These are phyloP conservation scores for Heteropelma amictum DNA, from an alignment of 2,888 invertebrate species.

Conservation along the genomic window DNA sequence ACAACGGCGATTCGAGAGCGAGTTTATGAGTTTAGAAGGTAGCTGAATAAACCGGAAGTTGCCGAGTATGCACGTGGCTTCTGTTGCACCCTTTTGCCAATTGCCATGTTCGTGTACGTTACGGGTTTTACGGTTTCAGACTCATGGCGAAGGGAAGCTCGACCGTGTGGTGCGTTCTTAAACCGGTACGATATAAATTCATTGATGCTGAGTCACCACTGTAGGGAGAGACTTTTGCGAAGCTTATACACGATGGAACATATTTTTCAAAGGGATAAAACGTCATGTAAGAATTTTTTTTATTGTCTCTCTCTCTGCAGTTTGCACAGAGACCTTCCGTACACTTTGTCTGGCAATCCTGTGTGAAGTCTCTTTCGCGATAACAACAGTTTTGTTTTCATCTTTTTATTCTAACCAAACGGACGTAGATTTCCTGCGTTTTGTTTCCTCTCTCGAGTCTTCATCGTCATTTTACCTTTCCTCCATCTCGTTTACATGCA, in stretches of 20 bases:
- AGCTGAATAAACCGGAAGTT: constrained; percentile 38
- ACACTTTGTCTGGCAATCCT: not conserved
- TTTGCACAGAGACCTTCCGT: not conserved
- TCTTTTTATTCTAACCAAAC: constrained; percentile 23
- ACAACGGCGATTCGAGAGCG: constrained; percentile 31
- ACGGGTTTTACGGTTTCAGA: constrained; percentile 15
- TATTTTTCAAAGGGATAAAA: constrained; percentile 4
- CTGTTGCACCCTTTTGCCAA: not conserved
- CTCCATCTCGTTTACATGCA: constrained; percentile 37
- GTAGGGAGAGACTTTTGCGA: constrained; percentile 5
- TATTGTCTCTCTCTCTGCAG: constrained; percentile 26
- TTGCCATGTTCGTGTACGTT: not conserved
- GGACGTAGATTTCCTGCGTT: constrained; percentile 28
- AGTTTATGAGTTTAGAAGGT: constrained; percentile 43
- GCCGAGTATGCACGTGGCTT: constrained; percentile 41
- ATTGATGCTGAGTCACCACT: constrained; percentile 14
- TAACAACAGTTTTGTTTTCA: constrained; percentile 18
- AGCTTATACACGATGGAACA: constrained; percentile 6
- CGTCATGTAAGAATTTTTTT: not conserved
- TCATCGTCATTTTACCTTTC: constrained; percentile 14
- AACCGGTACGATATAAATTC: constrained; percentile 33
- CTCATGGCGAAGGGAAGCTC: constrained; percentile 16
- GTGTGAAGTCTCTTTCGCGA: not conserved
- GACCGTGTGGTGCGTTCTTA: constrained; percentile 28
- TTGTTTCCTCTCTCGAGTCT: constrained; percentile 10